These are phyloP conservation scores for Alligator mississippiensis DNA, from an alignment of 2,113 vertebrate species.

Conservation along the genomic window DNA sequence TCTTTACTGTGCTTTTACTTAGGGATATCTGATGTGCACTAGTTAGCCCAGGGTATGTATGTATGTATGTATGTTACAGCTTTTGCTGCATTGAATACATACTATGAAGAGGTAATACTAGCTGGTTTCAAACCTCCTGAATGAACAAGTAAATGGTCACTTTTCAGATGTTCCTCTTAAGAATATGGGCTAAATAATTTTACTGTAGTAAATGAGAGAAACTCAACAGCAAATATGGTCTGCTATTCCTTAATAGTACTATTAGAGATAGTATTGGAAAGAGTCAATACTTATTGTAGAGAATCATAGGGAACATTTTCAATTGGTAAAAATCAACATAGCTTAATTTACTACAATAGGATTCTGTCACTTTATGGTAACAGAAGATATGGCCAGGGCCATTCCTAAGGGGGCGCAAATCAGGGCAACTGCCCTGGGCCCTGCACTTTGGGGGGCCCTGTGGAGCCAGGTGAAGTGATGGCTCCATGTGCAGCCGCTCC, in stretches of 20 bases:
- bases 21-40: background rate
- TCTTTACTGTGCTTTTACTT: constrained; percentile 8
- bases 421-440: no score
- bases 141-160: background rate
- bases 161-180: constrained; percentile 1
- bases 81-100: constrained; percentile 6
- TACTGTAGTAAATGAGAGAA: background rate
- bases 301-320: background rate
- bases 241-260: background rate
- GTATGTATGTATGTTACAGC: background rate
- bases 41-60: background rate
- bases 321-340: background rate
- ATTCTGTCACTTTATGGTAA: background rate
- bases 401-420: no score
- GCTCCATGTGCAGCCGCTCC: no score
- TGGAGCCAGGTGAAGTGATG: no score
- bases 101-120: background rate
- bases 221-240: background rate
- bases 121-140: background rate
- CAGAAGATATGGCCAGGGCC: no score
- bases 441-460: no score
- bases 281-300: background rate
- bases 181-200: background rate
- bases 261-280: background rate
- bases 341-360: background rate